Base-by-base conservation (phyloP, 2,888 invertebrate genomes). In the Parascotia fuliginaria region DNA sequence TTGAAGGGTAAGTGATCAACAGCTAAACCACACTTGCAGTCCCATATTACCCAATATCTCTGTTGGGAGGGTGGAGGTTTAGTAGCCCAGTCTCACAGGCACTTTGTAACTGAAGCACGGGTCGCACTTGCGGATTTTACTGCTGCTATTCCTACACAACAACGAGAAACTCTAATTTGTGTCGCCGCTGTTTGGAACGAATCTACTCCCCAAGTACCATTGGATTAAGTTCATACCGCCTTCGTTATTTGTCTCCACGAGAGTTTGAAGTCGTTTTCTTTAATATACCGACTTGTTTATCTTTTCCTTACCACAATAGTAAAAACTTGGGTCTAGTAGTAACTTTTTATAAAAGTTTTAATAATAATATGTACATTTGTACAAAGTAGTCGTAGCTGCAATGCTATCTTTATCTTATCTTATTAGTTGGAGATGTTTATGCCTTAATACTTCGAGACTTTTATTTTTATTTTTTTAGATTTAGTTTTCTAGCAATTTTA, bases 41-140 rank as follows among this genome's bases (percentile, higher is more conserved):
- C 42, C 42, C 55, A 56, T 60, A 52, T 58, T n/a, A n/a, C n/a
- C n/a, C n/a, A n/a, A 19, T 19, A 3, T 24, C 38, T 52, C 45
- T 15, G n/a, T n/a, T n/a, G 28, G 15, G 13, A 11, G 43, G n/a
- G 16, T 16, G 55, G 55, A 57, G 64, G 65, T 72, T 75, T 63
- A 74, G 65, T 70, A 70, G 59, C 68, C 71, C 34, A 50, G 32
- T 42, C 33, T 51, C 57, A 42, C 32, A 42, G 47, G 36, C 68
- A 67, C 70, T 78, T 73, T 61, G 75, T 70, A 79, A 61, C 54
- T 74, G 42, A 58, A 67, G 62, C 76, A 77, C 72, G 74, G 60
- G 55, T 60, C 54, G 45, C 56, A 58, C 52, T 64, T 70, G 67
- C 69, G 62, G 67, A 70, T 77, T 78, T 74, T 67, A 72, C 66